A percentile compares a stretch with the other conserved stretches of the same genome.
Evolutionary conservation across 53 echinoderm and acorn worm genomes (phyloP).

Genomic region (Arbacia lixula): DNA sequence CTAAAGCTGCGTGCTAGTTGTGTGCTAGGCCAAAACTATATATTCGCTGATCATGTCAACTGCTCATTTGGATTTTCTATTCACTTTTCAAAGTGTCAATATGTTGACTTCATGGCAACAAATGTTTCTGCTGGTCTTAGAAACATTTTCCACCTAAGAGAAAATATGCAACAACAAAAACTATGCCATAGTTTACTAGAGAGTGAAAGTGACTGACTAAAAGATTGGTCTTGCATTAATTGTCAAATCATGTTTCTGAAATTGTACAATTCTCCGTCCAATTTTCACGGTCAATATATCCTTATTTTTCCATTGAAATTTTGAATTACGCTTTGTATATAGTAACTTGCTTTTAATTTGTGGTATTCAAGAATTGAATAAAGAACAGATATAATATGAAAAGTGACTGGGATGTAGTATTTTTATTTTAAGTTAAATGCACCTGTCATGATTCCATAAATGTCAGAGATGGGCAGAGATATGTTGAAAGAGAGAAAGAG

Average conservation of each 20-base stretch:
- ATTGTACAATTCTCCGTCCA: no score
- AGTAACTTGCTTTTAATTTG: constrained; percentile 5
- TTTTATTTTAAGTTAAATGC: neutral
- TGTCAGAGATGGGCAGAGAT: neutral
- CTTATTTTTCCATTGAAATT: neutral
- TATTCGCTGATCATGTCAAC: neutral
- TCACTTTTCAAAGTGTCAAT: neutral
- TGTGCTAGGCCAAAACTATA: no score
- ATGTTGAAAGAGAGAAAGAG: neutral
- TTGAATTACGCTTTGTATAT: constrained; percentile 8
- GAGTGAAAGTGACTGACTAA: neutral
- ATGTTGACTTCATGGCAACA: neutral
- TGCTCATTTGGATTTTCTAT: neutral
- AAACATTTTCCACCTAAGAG: neutral
- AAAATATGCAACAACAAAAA: neutral
- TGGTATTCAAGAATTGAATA: constrained; percentile 3
- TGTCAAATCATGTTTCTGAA: constrained; percentile 9
- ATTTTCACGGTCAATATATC: neutral
- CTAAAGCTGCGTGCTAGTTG: no score
- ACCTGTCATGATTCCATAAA: neutral
- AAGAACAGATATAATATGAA: neutral
- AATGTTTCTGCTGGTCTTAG: constrained; percentile 26
- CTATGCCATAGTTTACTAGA: neutral
- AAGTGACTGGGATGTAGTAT: neutral
- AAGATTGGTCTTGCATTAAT: neutral